Percentiles rank a stretch among this genome's conserved stretches.
Conservation (phyloP, 2,888 invertebrate genomes). For the Heliconius ethilla region DNA sequence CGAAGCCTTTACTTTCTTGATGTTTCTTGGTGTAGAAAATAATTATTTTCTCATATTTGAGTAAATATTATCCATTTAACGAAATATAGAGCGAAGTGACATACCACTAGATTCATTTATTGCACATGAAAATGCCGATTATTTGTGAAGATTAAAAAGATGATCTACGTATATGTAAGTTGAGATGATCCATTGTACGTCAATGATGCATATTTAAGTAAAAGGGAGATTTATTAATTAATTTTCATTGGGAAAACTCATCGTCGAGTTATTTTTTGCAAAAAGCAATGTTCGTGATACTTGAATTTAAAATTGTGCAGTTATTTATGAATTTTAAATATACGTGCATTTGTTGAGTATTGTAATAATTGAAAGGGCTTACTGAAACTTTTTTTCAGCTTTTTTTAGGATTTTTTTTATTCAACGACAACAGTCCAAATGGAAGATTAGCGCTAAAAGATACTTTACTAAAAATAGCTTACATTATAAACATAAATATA, state of each 20-base stretch:
- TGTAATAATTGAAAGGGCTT: background rate
- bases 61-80: too few relatives aligned
- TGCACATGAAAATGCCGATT: background rate
- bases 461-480: too few relatives aligned
- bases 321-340: background rate
- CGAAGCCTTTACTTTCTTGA: background rate
- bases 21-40: too few relatives aligned
- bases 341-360: background rate
- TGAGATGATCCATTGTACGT: background rate
- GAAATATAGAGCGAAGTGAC: background rate
- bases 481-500: too few relatives aligned
- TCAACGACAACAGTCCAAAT: too few relatives aligned
- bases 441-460: too few relatives aligned
- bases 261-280: background rate
- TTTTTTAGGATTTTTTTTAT: background rate
- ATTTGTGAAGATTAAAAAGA: conserved; percentile 5
- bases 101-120: background rate
- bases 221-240: background rate
- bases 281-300: background rate
- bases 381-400: background rate
- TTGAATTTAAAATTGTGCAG: background rate
- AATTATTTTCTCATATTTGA: too few relatives aligned
- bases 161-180: background rate
- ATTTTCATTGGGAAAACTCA: background rate
- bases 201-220: background rate